Conservation (phyloP, 2,113 vertebrate genomes). For the Ondatra zibethicus region DNA sequence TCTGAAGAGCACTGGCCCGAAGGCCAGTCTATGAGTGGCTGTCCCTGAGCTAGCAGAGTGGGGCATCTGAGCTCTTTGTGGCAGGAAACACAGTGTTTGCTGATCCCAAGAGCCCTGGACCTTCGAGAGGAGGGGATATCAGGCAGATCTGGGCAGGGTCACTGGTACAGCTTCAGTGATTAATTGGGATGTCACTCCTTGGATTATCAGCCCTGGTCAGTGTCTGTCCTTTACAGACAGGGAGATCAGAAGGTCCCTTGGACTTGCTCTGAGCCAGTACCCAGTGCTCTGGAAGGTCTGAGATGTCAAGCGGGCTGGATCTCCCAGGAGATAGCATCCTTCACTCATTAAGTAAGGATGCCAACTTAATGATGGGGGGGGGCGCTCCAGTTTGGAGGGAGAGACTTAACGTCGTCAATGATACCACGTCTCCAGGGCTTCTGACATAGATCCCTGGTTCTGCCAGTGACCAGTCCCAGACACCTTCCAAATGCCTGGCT, state of each 20-base stretch:
- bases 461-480: not conserved
- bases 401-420: not conserved
- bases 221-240: not conserved
- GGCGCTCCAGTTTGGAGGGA: not conserved
- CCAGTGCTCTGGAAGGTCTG: not conserved
- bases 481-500: not conserved
- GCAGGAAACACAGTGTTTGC: not conserved
- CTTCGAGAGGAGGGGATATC: not conserved
- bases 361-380: not conserved
- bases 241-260: not conserved
- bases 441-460: not conserved
- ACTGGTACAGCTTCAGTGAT: not conserved
- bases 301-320: accelerated
- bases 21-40: not conserved
- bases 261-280: not conserved
- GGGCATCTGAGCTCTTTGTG: not conserved
- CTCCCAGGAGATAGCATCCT: not conserved
- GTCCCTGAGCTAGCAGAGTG: not conserved
- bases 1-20: not conserved
- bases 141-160: not conserved
- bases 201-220: not conserved
- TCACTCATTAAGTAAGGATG: not conserved
- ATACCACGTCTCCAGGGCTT: not conserved
- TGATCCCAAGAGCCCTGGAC: not conserved
- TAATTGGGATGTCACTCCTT: not conserved